Conservation (phyloP, 2,113 vertebrate genomes). For the Australoheros scitulus region DNA sequence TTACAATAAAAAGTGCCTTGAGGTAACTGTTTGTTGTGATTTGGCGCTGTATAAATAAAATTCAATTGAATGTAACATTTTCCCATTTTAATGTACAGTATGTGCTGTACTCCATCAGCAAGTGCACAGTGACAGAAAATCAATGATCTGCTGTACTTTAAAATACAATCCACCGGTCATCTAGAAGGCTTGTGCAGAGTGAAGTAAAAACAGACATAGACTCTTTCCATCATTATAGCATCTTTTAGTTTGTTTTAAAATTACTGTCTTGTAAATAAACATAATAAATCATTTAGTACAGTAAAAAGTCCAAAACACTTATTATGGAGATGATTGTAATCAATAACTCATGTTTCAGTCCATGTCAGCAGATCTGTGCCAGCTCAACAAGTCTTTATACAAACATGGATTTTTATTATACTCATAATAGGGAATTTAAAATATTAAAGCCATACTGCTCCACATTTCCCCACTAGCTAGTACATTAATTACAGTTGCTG, state of each 20-base stretch:
- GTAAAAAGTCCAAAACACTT: constrained; percentile 54
- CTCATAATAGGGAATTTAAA: constrained; percentile 21
- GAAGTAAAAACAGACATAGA: background rate
- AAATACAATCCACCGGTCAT: constrained; percentile 40
- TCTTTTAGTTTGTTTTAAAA: constrained; percentile 53
- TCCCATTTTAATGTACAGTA: constrained; percentile 1
- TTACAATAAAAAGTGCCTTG: too few relatives aligned
- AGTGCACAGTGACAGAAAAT: constrained; percentile 36
- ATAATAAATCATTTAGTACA: constrained; percentile 43
- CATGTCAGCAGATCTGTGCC: background rate
- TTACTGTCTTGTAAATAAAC: constrained; percentile 42
- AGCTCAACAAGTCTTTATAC: constrained; percentile 19
- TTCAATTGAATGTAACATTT: background rate
- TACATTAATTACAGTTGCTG: constrained; percentile 25
- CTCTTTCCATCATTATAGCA: constrained; percentile 1
- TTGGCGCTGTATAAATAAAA: too few relatives aligned
- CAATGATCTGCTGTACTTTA: constrained; percentile 6
- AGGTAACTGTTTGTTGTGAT: too few relatives aligned
- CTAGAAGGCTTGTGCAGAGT: constrained; percentile 31
- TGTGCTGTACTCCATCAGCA: background rate
- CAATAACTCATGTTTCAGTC: constrained; percentile 13
- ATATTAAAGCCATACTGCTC: constrained; percentile 6
- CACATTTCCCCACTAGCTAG: background rate
- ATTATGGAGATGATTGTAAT: constrained; percentile 18
- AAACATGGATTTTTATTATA: constrained; percentile 49